Percentiles rank a stretch among this genome's conserved stretches.
Evolutionary conservation across 2,113 vertebrate genomes (phyloP).

Genomic region (Oophaga pumilio): DNA sequence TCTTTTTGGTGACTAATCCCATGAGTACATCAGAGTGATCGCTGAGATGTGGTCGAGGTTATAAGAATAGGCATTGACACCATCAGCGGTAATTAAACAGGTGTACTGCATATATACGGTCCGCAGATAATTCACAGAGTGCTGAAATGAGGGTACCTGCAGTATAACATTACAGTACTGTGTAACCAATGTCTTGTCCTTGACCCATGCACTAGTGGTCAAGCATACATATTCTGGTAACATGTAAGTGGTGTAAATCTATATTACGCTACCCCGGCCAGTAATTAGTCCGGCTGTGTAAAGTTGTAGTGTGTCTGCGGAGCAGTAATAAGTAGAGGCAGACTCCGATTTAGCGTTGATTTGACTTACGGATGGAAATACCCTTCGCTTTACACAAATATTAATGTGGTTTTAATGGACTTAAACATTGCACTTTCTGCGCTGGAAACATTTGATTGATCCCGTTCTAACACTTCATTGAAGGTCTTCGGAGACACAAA

Average conservation of each 20-base stretch:
- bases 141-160: background rate
- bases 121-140: too few relatives aligned
- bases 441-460: background rate
- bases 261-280: background rate
- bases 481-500: background rate
- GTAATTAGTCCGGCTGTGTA: background rate
- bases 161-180: too few relatives aligned
- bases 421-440: background rate
- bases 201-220: background rate
- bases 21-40: background rate
- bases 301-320: background rate
- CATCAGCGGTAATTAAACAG: too few relatives aligned
- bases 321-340: background rate
- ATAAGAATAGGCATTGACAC: background rate
- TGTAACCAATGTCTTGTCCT: background rate
- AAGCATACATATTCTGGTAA: background rate
- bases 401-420: background rate
- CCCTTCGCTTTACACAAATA: constrained; percentile 11
- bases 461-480: background rate
- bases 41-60: background rate
- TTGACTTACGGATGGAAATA: constrained; percentile 6
- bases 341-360: background rate
- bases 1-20: background rate
- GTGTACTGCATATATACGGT: background rate
- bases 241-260: background rate